Percentiles rank a stretch among this genome's conserved stretches.
Evolutionary conservation across 2,113 vertebrate genomes (phyloP).

Genomic region (Peromyscus polionotus): DNA sequence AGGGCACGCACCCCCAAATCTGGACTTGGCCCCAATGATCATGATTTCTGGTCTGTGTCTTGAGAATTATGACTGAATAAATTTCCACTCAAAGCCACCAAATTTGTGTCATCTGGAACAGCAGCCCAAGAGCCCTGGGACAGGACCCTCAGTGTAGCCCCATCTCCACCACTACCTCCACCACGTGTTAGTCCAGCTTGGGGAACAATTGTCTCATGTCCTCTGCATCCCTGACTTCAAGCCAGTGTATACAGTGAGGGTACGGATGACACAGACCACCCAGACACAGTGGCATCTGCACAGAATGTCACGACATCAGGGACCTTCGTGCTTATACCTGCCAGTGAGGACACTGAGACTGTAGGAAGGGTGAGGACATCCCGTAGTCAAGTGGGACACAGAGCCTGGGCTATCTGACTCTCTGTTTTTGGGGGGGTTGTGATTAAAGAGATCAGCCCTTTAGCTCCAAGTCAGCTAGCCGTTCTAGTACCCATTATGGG

Average conservation of each 20-base stretch:
- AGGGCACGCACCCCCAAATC: background rate
- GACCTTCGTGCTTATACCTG: background rate
- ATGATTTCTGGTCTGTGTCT: background rate
- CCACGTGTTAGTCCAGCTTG: background rate
- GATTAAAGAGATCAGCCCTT: background rate
- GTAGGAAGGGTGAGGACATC: background rate
- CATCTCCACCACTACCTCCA: background rate
- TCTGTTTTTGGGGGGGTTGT: background rate
- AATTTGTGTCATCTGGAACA: no score
- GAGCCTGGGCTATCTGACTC: background rate
- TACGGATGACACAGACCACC: no score
- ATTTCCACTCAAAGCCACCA: background rate
- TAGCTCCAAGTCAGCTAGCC: background rate
- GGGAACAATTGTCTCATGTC: no score
- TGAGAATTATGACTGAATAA: background rate
- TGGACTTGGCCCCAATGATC: background rate
- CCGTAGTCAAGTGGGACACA: background rate
- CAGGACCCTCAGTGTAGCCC: background rate
- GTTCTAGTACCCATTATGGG: background rate
- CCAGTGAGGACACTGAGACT: background rate
- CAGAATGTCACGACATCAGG: background rate
- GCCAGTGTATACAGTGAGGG: background rate
- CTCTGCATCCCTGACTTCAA: background rate
- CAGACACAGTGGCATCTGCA: background rate
- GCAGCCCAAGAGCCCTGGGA: background rate